Percentiles rank a stretch among this genome's conserved stretches.
phyloP scores from a whole-genome alignment of 2,888 invertebrate genomes.

The Girardia tigrina region DNA sequence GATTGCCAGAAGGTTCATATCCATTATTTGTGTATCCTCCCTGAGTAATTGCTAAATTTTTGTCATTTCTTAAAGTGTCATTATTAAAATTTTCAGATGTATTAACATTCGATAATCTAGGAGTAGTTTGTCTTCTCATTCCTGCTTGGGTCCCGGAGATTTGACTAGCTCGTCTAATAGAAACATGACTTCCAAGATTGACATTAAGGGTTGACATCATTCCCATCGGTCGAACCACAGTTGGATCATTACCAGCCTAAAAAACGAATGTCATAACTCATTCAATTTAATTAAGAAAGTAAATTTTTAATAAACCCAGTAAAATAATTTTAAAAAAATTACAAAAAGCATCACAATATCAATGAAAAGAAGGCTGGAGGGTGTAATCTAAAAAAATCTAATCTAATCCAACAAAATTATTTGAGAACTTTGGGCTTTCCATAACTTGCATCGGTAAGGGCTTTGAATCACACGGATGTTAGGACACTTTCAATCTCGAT shows the following conservation, averaged over 20 bases:
- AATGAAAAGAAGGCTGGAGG: not conserved
- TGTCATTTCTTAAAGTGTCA: too few species aligned
- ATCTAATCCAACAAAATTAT: too few species aligned
- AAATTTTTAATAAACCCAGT: not conserved
- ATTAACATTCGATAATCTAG: not conserved
- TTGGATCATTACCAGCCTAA: constrained; percentile 11
- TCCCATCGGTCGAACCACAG: constrained; percentile 26
- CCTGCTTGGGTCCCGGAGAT: not conserved
- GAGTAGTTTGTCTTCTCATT: not conserved
- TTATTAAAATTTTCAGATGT: not conserved
- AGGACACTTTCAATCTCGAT: too few species aligned
- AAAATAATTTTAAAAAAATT: not conserved
- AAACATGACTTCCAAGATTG: constrained; percentile 1
- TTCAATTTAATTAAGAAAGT: not conserved
- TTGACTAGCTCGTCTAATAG: constrained; percentile 14
- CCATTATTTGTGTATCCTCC: not conserved
- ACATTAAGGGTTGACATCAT: constrained; percentile 26
- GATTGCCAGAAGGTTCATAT: not conserved
- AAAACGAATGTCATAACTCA: not conserved
- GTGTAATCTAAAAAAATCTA: not conserved
- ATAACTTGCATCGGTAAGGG: too few species aligned
- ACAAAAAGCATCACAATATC: not conserved
- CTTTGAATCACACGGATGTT: too few species aligned
- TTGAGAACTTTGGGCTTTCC: too few species aligned
- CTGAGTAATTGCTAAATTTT: not conserved